Percentiles rank a stretch among this genome's conserved stretches.
Conservation (phyloP, 2,113 vertebrate genomes). For the Conger conger region DNA sequence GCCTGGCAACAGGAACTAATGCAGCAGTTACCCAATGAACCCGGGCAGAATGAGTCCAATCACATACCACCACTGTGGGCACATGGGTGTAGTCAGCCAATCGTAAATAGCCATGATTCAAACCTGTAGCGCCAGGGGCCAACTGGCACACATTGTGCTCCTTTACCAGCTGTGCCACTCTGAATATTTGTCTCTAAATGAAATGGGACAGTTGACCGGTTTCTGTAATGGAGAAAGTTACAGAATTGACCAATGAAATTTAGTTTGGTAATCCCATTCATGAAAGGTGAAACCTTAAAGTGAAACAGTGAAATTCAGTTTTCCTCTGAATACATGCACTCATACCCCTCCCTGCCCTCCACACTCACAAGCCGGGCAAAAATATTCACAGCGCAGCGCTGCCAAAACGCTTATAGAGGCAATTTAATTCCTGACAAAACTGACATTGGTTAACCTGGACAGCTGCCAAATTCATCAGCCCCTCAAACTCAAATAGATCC, state of each 20-base stretch:
- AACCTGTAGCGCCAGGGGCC: no score
- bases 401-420: constrained; percentile 14
- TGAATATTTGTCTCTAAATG: neutral
- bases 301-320: neutral
- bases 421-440: constrained; percentile 16
- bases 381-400: neutral
- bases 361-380: neutral
- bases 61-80: no score
- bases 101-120: no score
- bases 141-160: no score
- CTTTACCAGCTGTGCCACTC: neutral
- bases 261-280: neutral
- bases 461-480: constrained; percentile 12
- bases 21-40: neutral
- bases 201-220: neutral
- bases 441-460: constrained; percentile 9
- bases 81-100: no score
- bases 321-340: neutral
- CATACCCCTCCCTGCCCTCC: neutral
- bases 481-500: constrained; percentile 2
- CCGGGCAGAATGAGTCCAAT: no score
- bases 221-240: neutral
- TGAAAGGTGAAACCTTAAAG: neutral
- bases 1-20: neutral
- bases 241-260: neutral